Base-by-base conservation (phyloP, 2,113 vertebrate species). In the Puntigrus tetrazona region DNA sequence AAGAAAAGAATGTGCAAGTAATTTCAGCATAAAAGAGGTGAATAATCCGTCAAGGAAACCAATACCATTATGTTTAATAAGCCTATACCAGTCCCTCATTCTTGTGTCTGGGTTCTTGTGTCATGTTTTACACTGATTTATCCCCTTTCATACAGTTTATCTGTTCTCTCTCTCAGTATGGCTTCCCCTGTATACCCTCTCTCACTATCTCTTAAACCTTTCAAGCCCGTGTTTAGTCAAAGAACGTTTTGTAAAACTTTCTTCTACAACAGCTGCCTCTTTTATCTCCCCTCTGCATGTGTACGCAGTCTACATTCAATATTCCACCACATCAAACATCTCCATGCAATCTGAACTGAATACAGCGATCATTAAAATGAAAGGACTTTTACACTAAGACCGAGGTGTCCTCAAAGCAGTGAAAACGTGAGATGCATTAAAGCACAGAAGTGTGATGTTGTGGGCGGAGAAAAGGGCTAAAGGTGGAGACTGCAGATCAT, bases 91-190 rank as follows among this genome's bases (percentile, higher is more conserved):
- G 57, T 57, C 74, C 29, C 20, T 38, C 52, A 18, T 78, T 10
- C 7, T 50, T n/a, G 50, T 34, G 20, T 57, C 29, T 77, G 18
- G 9, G 29, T 22, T 41, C 41, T 75, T 31, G 13, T 74, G 47
- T 57, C 20, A 77, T n/a, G 10, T 55, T 57, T 77, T n/a, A 57
- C 29, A 36, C 29, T 77, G 47, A 77, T 77, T 77, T 77, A 77
- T 36, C 18, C 47, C 27, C 8, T 55, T 55, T 77, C 9, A 77
- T 14, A n/a, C 1, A 34, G 50, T 57, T 77, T 36, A 77, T 77
- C 75, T 36, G 22, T n/a, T 9, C 18, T 77, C 13, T 77, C 13
- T 75, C 73, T 29, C 25, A 50, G 73, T 31, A 22, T 20, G 43
- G 8, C 45, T 52, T 36, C 8, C 25, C 13, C 59, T 61, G 18